Percentiles rank a stretch among this genome's conserved stretches.
Evolutionary conservation across 1,140 invertebrate species (phyloP).

Genomic region (Drosophila kurseongensis): DNA sequence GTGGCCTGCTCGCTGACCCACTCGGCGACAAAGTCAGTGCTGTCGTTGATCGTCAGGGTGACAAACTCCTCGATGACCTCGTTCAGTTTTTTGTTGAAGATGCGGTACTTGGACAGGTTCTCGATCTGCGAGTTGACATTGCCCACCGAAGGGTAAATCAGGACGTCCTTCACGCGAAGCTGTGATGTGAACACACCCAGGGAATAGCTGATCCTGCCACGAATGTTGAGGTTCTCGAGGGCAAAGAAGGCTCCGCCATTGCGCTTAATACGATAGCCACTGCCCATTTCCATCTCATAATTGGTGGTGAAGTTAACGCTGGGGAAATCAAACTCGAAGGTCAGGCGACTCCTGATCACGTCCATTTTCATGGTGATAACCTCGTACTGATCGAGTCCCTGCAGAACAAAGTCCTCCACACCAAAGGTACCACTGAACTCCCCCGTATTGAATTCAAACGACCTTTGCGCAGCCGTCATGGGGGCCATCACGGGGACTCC

Average conservation of each 20-base stretch:
- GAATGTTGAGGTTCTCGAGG: constrained; percentile 60
- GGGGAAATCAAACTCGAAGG: constrained; percentile 46
- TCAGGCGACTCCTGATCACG: constrained; percentile 32
- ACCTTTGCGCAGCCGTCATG: constrained; percentile 22
- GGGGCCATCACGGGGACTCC: constrained; percentile 74
- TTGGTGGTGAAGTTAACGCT: constrained; percentile 63
- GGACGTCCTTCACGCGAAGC: constrained; percentile 56
- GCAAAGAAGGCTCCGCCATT: constrained; percentile 67
- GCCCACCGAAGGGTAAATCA: constrained; percentile 51
- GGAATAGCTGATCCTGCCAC: constrained; percentile 58
- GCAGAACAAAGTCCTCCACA: constrained; percentile 46
- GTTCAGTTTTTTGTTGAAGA: constrained; percentile 78
- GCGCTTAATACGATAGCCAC: constrained; percentile 50
- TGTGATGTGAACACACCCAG: constrained; percentile 29
- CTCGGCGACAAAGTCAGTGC: constrained; percentile 64
- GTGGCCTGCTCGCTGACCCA: constrained; percentile 51
- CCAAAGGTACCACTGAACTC: constrained; percentile 41
- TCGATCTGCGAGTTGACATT: constrained; percentile 74
- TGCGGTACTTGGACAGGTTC: constrained; percentile 67
- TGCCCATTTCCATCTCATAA: constrained; percentile 56
- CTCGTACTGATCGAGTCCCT: constrained; percentile 69
- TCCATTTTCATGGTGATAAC: constrained; percentile 39
- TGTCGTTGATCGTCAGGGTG: constrained; percentile 71
- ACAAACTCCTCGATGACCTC: constrained; percentile 76
- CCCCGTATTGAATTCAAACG: constrained; percentile 41